phyloP scores from a whole-genome alignment of 2,797 vertebrate genomes.

The Leuciscus waleckii region DNA sequence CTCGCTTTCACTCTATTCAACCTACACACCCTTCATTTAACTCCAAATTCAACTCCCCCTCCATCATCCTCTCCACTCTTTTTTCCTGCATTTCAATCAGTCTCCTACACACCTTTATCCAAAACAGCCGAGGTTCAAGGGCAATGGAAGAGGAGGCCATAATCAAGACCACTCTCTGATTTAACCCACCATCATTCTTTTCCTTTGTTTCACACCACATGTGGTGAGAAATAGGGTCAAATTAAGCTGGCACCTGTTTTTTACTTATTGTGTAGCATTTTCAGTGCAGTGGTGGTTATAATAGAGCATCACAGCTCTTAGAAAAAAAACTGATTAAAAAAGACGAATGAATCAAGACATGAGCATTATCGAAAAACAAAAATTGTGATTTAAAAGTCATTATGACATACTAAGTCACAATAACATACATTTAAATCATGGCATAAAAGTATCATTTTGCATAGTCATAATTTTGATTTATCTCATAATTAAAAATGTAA shows the following conservation, averaged over 20 bases:
- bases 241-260: conserved; percentile 4
- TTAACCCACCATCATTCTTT: conserved; percentile 3
- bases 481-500: too few species aligned
- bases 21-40: neutral
- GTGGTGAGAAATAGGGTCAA: neutral
- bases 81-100: neutral
- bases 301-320: neutral
- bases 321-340: neutral
- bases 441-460: too few species aligned
- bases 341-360: neutral
- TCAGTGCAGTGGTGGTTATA: neutral
- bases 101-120: conserved; percentile 23
- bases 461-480: too few species aligned
- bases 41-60: conserved; percentile 6
- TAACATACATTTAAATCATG: too few species aligned
- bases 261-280: neutral
- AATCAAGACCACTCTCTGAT: neutral
- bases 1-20: neutral
- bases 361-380: neutral
- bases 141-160: neutral
- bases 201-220: neutral
- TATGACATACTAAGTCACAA: too few species aligned
- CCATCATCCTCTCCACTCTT: neutral
- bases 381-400: too few species aligned
- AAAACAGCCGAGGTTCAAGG: conserved; percentile 15